phyloP scores from a whole-genome alignment of 2,888 invertebrate species.

The Pandemis heparana region DNA sequence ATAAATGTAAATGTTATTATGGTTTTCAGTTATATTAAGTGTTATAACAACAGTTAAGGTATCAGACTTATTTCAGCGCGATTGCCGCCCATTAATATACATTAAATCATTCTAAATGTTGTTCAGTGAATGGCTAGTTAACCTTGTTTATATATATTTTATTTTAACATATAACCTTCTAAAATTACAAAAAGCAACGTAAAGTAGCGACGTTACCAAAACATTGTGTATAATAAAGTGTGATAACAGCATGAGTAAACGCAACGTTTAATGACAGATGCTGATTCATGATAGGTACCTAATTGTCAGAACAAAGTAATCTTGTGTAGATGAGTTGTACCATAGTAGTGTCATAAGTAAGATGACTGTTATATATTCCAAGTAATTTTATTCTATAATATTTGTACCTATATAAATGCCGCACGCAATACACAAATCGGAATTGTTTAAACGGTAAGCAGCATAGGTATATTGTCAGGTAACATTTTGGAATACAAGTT shows the following conservation, averaged over 20 bases:
- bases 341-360: too few relatives aligned
- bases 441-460: slow-evolving; percentile 12
- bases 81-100: not conserved
- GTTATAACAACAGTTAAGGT: not conserved
- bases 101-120: not conserved
- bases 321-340: not conserved
- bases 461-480: slow-evolving; percentile 52
- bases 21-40: slow-evolving; percentile 13
- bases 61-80: not conserved
- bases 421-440: not conserved
- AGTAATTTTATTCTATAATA: not conserved
- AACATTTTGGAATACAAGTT: slow-evolving; percentile 45
- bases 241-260: slow-evolving; percentile 27
- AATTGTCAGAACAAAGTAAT: slow-evolving; percentile 26
- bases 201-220: slow-evolving; percentile 5
- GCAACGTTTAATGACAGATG: slow-evolving; percentile 10
- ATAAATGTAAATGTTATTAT: slow-evolving; percentile 20
- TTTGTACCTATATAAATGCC: not conserved
- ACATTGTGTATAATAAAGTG: slow-evolving; percentile 7
- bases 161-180: slow-evolving; percentile 26
- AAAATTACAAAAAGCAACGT: slow-evolving; percentile 14
- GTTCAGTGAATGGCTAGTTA: slow-evolving; percentile 28
- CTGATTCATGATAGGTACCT: slow-evolving; percentile 18
- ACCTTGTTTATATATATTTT: slow-evolving; percentile 28
- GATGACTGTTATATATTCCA: not conserved